A percentile compares a stretch with the other conserved stretches of the same genome.
These are phyloP conservation scores for Agonum fuliginosum DNA, from an alignment of 2,888 invertebrate species.

Conservation along the genomic window DNA sequence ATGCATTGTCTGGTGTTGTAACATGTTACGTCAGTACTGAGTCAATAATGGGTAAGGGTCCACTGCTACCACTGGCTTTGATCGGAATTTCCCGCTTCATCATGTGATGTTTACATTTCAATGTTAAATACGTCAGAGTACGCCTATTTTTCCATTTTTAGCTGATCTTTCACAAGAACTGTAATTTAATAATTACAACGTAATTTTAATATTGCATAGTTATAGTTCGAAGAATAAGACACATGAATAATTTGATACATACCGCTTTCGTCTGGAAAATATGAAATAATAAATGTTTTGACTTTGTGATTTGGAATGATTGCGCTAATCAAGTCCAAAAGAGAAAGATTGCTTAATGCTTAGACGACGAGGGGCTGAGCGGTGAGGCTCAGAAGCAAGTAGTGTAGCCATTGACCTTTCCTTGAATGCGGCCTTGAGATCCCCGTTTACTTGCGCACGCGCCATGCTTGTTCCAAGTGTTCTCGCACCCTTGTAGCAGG, in stretches of 20 bases:
- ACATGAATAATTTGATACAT: not conserved
- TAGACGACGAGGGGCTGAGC: not conserved
- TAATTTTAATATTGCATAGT: not conserved
- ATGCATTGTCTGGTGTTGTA: no score
- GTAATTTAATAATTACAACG: not conserved
- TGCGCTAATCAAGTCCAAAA: no score
- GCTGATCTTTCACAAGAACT: not conserved
- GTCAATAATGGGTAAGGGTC: not conserved
- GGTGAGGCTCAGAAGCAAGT: not conserved
- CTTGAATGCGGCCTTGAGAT: constrained; percentile 51
- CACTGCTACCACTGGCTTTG: constrained; percentile 15
- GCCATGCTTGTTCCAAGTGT: not conserved
- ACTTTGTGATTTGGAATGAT: not conserved
- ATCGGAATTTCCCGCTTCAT: constrained; percentile 14
- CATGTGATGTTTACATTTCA: constrained; percentile 39
- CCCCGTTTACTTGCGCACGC: constrained; percentile 2
- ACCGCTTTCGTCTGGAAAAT: not conserved
- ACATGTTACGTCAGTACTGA: constrained; percentile 5
- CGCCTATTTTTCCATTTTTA: not conserved
- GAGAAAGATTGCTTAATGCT: not conserved
- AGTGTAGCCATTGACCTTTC: constrained; percentile 58
- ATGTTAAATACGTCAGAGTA: constrained; percentile 14
- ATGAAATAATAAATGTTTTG: not conserved
- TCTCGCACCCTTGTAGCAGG: constrained; percentile 28
- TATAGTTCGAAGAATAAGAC: not conserved